Conservation (phyloP, 2,888 invertebrate species). For the Oscheius sp. region DNA sequence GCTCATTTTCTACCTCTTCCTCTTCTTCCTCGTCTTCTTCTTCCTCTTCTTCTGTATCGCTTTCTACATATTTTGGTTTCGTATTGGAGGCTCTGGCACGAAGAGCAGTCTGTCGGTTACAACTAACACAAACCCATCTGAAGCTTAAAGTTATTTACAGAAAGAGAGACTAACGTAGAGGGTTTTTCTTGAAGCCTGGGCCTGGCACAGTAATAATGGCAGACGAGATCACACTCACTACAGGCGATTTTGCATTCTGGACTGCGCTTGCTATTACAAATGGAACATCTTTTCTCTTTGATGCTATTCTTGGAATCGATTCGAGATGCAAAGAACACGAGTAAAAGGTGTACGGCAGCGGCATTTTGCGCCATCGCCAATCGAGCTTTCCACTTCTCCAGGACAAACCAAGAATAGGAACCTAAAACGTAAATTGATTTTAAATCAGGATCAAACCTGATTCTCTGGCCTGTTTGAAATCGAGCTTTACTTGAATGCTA, state of each 20-base stretch:
- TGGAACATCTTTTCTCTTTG: slow-evolving; percentile 17
- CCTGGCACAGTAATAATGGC: slow-evolving; percentile 26
- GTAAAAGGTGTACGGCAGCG: slow-evolving; percentile 40
- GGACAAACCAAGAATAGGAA: slow-evolving; percentile 35
- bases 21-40: slow-evolving; percentile 17
- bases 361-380: slow-evolving; percentile 32
- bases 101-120: not conserved
- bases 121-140: slow-evolving; percentile 17
- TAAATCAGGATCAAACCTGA: not conserved
- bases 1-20: slow-evolving; percentile 11
- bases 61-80: slow-evolving; percentile 13
- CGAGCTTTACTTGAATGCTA: not conserved
- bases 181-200: slow-evolving; percentile 24
- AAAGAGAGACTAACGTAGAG: not conserved
- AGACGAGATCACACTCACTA: not conserved
- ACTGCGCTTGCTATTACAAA: slow-evolving; percentile 21
- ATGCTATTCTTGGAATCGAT: slow-evolving; percentile 34
- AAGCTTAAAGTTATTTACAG: not conserved
- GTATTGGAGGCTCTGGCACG: slow-evolving; percentile 5
- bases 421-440: slow-evolving; percentile 21
- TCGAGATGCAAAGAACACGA: slow-evolving; percentile 38
- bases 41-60: slow-evolving; percentile 22
- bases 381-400: slow-evolving; percentile 35
- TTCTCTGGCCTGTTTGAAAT: slow-evolving; percentile 3
- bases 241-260: slow-evolving; percentile 28